A percentile compares a stretch with the other conserved stretches of the same genome.
These are phyloP conservation scores for Mirounga angustirostris DNA, from an alignment of 2,113 vertebrate species.

Conservation along the genomic window DNA sequence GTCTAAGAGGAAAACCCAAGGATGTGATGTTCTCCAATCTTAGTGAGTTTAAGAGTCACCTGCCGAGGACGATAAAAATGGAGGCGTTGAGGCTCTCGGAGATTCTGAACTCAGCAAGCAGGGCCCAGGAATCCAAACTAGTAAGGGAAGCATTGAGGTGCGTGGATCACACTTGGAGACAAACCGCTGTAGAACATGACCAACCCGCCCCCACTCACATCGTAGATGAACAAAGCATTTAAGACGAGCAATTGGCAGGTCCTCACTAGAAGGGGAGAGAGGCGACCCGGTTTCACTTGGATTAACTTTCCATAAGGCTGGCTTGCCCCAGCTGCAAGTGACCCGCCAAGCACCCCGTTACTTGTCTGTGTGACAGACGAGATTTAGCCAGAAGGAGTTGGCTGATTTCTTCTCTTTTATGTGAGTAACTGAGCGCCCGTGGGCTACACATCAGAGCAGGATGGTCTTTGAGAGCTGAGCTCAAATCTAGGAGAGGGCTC, in stretches of 20 bases:
- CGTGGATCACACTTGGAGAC: background rate
- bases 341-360: background rate
- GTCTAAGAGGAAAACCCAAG: conserved; percentile 1
- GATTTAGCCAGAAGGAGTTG: background rate
- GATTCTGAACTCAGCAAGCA: background rate
- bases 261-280: background rate
- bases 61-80: background rate
- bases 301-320: background rate
- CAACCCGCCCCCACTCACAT: background rate
- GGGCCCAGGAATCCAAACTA: background rate
- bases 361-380: background rate
- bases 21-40: background rate
- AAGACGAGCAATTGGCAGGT: background rate
- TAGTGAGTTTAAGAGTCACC: background rate
- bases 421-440: background rate
- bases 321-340: background rate
- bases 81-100: background rate
- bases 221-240: background rate
- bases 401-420: background rate
- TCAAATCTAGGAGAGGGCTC: background rate
- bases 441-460: background rate
- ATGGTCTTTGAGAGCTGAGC: background rate
- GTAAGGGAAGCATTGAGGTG: background rate
- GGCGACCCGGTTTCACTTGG: background rate
- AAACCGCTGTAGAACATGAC: no score